Base-by-base conservation (phyloP, 2,797 vertebrate species). In the Scleropages formosus region DNA sequence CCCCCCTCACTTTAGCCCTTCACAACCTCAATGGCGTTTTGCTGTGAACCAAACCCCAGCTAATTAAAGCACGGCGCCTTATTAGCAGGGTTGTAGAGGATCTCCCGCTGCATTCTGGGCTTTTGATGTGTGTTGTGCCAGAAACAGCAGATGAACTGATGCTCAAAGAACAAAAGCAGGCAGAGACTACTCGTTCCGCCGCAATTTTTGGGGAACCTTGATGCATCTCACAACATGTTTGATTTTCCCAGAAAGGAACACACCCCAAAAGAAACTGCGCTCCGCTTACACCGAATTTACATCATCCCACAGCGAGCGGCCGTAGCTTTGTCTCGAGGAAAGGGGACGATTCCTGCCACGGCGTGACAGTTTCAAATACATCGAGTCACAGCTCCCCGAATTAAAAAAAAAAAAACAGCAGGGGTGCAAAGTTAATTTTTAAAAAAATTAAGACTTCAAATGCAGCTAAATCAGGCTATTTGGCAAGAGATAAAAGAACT, bases 51-150 rank as follows among this genome's bases (percentile, higher is more conserved):
- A 74, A 84, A 71, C 80, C 66, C 2, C 73, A 58, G 77, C 77
- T 80, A 80, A 86, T 86, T 83, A 85, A 84, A 81, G 77, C 73
- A 49, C 62, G 4, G 70, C 0, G 49, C n/a, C 73, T 85, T 66
- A 47, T 82, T 81, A 84, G 77, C 8, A 0, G 20, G 61, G 64
- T 78, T 71, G 26, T 80, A n/a, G 59, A 72, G 59, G 77, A 77
- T 4, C 27, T 47, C 13, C 74, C 15, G 13, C 22, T n/a, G 15
- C 69, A 22, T n/a, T n/a, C 39, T 49, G 56, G 22, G 49, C 46
- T 76, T 83, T 80, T 83, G 79, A 85, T 80, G 75, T 80, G 68
- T 66, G 72, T 58, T 72, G 70, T 61, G 77, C n/a, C 39, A 62
- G 73, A 75, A 13, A 56, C 46, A 31, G 47, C 65, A 49, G 47